These are phyloP conservation scores for Pseudoatta argentina DNA, from an alignment of 1,140 invertebrate genomes.

Conservation along the genomic window DNA sequence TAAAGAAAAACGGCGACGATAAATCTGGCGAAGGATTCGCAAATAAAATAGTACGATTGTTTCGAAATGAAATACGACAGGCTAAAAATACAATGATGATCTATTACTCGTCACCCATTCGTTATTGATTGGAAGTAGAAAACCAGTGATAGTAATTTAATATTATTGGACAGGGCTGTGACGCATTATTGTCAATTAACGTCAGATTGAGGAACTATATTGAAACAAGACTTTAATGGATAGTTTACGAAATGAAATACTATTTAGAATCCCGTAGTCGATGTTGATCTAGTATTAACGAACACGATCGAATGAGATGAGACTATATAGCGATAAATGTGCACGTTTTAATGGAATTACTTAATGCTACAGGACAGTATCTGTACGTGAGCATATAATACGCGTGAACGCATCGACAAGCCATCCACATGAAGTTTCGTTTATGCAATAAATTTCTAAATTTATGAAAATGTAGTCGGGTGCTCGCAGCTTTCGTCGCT, in stretches of 20 bases:
- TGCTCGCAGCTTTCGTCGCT: not conserved
- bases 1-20: not conserved
- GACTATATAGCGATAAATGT: conserved; percentile 8
- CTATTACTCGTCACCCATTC: not conserved
- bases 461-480: conserved; percentile 48
- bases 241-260: conserved; percentile 50
- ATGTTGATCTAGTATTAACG: conserved; percentile 47
- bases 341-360: conserved; percentile 51
- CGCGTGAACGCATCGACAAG: not conserved
- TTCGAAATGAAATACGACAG: not conserved
- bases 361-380: conserved; percentile 11
- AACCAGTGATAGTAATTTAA: conserved; percentile 41
- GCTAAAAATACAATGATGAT: conserved; percentile 2
- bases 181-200: conserved; percentile 59
- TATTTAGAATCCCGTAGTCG: not conserved
- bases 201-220: conserved; percentile 38
- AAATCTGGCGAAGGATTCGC: not conserved
- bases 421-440: not conserved
- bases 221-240: conserved; percentile 49
- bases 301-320: conserved; percentile 18
- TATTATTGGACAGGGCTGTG: conserved; percentile 29
- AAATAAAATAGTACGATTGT: not conserved
- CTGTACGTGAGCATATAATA: not conserved
- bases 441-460: conserved; percentile 21
- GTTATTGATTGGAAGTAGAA: conserved; percentile 10